Evolutionary conservation across 2,888 invertebrate genomes (phyloP), one percentile per base, ranked within the genome.

Genomic region (Ctena decussata): DNA sequence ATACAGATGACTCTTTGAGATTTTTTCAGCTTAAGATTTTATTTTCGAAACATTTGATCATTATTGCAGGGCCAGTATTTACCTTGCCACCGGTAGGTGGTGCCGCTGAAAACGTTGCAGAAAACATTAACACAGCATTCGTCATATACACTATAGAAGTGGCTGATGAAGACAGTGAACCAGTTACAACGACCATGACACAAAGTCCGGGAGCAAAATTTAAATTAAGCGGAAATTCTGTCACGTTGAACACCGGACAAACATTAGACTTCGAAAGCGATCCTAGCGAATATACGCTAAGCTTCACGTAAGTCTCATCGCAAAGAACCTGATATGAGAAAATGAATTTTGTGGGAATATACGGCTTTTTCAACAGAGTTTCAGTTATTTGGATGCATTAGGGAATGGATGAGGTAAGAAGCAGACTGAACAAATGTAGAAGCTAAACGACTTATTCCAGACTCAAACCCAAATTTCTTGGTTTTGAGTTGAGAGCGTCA

Each of bases 1-100:
- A n/a, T n/a, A n/a, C n/a, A n/a, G n/a, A n/a, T n/a, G n/a, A n/a
- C n/a, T n/a, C n/a, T n/a, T n/a, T n/a, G n/a, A n/a, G n/a, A n/a
- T n/a, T n/a, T n/a, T n/a, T n/a, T n/a, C n/a, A n/a, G n/a, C n/a
- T n/a, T n/a, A n/a, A n/a, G n/a, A n/a, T n/a, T n/a, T n/a, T n/a
- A n/a, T n/a, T n/a, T n/a, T n/a, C n/a, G n/a, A n/a, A n/a, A n/a
- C n/a, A n/a, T n/a, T n/a, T n/a, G n/a, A n/a, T n/a, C n/a, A n/a
- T n/a, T n/a, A n/a, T n/a, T 65, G 21, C 72, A 84, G 84, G 39
- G 15, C 84, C 84, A 24, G 35, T n/a, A 15, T 84, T 77, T 72
- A 60, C 30, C 1, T n/a, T 24, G n/a, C 72, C 53, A 21, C 71
- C 73, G 12, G 41, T 30, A 1, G 75, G 65, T 60, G 49, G 75